Evolutionary conservation across 2,888 invertebrate genomes (phyloP).

Genomic region (Tridacna crocea): DNA sequence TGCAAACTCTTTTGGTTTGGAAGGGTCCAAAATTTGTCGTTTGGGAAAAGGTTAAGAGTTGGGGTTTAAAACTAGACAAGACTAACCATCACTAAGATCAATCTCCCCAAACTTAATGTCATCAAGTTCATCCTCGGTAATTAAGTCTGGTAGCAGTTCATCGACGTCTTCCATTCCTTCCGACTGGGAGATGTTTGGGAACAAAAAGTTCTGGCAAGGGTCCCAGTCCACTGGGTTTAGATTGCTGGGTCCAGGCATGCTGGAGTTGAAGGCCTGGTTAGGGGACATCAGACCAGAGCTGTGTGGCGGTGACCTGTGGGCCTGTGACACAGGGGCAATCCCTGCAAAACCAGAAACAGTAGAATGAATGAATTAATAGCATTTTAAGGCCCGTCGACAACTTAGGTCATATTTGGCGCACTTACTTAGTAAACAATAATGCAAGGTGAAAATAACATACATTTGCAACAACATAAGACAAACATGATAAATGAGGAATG

Average conservation of each 20-base stretch:
- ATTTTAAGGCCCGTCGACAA: no score
- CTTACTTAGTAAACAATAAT: no score
- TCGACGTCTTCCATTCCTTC: constrained; percentile 63
- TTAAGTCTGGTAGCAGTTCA: constrained; percentile 66
- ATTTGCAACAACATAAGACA: no score
- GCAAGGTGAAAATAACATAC: no score
- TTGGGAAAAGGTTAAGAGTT: no score
- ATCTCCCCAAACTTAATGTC: constrained; percentile 67
- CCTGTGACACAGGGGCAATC: constrained; percentile 42
- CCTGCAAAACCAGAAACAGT: background rate
- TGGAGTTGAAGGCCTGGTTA: constrained; percentile 64
- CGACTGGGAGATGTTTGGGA: constrained; percentile 65
- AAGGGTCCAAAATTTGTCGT: no score
- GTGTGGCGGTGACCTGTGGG: constrained; percentile 53
- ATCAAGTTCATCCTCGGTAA: constrained; percentile 70
- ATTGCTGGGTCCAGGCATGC: constrained; percentile 56
- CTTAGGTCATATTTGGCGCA: no score
- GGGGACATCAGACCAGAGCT: constrained; percentile 58
- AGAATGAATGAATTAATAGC: no score
- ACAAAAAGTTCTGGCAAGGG: constrained; percentile 64
- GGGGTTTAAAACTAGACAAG: background rate
- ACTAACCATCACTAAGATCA: constrained; percentile 66
- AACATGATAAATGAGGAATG: no score
- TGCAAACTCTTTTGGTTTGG: no score
- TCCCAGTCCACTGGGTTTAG: constrained; percentile 67